Evolutionary conservation across 2,113 vertebrate genomes (phyloP).

Genomic region (Oriolus oriolus): DNA sequence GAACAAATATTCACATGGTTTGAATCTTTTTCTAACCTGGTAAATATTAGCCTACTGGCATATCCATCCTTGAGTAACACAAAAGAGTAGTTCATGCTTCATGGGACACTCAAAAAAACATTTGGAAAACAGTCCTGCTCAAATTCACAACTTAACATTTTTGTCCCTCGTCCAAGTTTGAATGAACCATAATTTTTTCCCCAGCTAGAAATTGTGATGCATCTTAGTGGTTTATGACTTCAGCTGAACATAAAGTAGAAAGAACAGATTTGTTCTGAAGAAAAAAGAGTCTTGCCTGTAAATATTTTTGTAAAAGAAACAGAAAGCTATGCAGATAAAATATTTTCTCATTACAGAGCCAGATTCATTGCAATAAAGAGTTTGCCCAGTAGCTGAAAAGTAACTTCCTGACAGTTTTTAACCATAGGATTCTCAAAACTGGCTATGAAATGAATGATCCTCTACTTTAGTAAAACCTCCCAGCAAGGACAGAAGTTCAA

Average conservation of each 20-base stretch:
- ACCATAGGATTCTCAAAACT: background rate
- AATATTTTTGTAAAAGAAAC: background rate
- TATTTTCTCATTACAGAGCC: conserved; percentile 21
- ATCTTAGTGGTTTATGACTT: background rate
- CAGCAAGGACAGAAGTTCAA: background rate
- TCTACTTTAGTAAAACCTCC: background rate
- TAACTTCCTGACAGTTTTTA: background rate
- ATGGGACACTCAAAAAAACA: background rate
- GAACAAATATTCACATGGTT: conserved; percentile 38
- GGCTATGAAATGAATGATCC: background rate
- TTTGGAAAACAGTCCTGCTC: background rate
- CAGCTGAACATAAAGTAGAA: background rate
- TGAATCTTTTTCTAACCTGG: conserved; percentile 4
- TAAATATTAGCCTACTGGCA: background rate
- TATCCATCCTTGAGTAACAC: background rate
- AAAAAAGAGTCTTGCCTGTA: background rate
- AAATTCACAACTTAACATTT: background rate
- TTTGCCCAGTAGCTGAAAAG: background rate
- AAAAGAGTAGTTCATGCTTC: background rate
- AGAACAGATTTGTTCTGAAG: background rate
- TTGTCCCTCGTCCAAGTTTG: background rate
- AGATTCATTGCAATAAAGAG: background rate
- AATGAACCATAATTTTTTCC: background rate
- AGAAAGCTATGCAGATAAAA: background rate
- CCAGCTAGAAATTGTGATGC: background rate